Evolutionary conservation across 2,113 vertebrate species (phyloP).

Genomic region (Serinus canaria): DNA sequence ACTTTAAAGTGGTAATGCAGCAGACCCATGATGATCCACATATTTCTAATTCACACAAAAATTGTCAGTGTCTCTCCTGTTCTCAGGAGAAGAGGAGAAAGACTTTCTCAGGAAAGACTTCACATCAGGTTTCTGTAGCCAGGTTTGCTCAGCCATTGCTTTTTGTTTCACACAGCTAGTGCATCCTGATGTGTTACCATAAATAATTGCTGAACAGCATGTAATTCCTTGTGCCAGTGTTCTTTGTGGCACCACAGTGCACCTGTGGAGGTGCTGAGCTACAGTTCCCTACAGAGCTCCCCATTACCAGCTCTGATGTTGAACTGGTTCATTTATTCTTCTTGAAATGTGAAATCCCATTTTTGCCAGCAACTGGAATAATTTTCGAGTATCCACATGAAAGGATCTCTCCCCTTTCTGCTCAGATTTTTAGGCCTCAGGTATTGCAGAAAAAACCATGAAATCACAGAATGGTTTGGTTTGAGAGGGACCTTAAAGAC

Average conservation of each 20-base stretch:
- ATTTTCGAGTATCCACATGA: not conserved
- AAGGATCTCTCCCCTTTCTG: not conserved
- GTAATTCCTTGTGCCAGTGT: not conserved
- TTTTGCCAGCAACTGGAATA: not conserved
- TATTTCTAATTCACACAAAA: not conserved
- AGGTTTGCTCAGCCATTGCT: not conserved
- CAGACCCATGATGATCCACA: not conserved
- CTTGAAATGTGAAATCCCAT: not conserved
- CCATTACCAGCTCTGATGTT: not conserved
- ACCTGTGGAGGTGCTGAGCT: not conserved
- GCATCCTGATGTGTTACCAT: not conserved
- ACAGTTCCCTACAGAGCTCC: not conserved
- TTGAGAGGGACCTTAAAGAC: not conserved
- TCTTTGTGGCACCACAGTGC: not conserved
- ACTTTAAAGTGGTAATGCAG: not conserved
- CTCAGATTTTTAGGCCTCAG: not conserved
- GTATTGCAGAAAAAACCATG: rapidly evolving
- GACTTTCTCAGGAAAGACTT: not conserved
- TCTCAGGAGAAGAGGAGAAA: not conserved
- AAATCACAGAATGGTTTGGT: not conserved
- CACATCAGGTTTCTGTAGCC: not conserved
- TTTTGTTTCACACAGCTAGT: not conserved
- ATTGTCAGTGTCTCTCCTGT: not conserved
- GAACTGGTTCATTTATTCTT: not conserved
- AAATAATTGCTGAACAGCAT: not conserved